Evolutionary conservation across 2,113 vertebrate species (phyloP).

Genomic region (Rhinolophus ferrumequinum): DNA sequence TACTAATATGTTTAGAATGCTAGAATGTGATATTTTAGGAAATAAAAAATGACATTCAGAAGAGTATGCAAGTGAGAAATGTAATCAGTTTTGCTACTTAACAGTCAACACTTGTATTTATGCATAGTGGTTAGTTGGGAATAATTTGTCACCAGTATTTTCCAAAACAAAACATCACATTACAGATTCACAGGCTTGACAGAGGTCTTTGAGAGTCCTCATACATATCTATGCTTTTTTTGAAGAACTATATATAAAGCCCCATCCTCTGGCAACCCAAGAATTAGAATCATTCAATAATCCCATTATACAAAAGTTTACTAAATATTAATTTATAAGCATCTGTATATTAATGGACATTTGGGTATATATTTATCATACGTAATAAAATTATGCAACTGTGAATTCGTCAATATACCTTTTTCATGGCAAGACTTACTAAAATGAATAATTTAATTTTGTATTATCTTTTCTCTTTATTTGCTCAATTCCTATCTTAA

Average conservation of each 20-base stretch:
- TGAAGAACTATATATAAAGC: slow-evolving; percentile 23
- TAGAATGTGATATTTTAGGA: background rate
- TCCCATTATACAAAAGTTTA: background rate
- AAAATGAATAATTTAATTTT: background rate
- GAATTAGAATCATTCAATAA: slow-evolving; percentile 39
- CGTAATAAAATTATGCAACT: background rate
- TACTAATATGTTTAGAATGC: background rate
- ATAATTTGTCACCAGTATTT: slow-evolving; percentile 65
- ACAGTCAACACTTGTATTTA: slow-evolving; percentile 49
- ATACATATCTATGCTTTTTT: background rate
- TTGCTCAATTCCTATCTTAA: background rate
- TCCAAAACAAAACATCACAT: slow-evolving; percentile 64
- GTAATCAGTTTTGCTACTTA: slow-evolving; percentile 56
- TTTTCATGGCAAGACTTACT: background rate
- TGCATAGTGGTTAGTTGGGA: slow-evolving; percentile 23
- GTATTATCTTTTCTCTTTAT: background rate
- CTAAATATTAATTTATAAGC: background rate
- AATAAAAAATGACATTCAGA: slow-evolving; percentile 24
- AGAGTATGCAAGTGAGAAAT: slow-evolving; percentile 13
- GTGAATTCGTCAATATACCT: background rate
- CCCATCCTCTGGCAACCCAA: background rate
- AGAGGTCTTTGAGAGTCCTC: slow-evolving; percentile 42
- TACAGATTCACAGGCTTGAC: slow-evolving; percentile 60
- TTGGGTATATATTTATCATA: background rate
- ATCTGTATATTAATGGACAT: background rate